A percentile compares a stretch with the other conserved stretches of the same genome.
Evolutionary conservation across 2,797 vertebrate species (phyloP).

Genomic region (Megalops cyprinoides): DNA sequence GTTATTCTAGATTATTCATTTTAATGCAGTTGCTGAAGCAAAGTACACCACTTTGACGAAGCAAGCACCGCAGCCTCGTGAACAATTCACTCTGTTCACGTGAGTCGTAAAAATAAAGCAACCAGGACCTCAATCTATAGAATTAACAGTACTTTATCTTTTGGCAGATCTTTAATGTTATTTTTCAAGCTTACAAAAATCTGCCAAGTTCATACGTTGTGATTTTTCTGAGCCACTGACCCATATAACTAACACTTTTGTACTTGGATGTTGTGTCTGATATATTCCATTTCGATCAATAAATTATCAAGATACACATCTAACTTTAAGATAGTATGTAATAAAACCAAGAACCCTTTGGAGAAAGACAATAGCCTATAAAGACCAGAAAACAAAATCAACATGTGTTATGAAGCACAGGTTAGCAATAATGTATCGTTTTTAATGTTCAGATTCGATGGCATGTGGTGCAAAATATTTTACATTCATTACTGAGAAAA

Average conservation of each 20-base stretch:
- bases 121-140: background rate
- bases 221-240: background rate
- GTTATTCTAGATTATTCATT: conserved; percentile 1
- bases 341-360: too few species aligned
- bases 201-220: background rate
- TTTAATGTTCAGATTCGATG: too few species aligned
- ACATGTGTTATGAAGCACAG: too few species aligned
- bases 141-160: background rate
- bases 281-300: background rate
- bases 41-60: background rate
- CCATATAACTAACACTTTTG: background rate
- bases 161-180: background rate
- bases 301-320: background rate
- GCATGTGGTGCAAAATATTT: too few species aligned
- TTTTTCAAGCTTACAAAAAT: background rate
- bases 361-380: too few species aligned
- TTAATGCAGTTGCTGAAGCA: background rate
- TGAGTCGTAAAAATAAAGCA: background rate
- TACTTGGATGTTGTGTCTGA: too few species aligned
- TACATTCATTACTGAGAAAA: too few species aligned
- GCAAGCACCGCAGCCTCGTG: background rate
- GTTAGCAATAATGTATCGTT: too few species aligned
- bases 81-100: background rate
- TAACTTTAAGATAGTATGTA: background rate
- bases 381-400: too few species aligned